Conservation (phyloP, 2,113 vertebrate genomes). For the Benitochromis conjunctus region DNA sequence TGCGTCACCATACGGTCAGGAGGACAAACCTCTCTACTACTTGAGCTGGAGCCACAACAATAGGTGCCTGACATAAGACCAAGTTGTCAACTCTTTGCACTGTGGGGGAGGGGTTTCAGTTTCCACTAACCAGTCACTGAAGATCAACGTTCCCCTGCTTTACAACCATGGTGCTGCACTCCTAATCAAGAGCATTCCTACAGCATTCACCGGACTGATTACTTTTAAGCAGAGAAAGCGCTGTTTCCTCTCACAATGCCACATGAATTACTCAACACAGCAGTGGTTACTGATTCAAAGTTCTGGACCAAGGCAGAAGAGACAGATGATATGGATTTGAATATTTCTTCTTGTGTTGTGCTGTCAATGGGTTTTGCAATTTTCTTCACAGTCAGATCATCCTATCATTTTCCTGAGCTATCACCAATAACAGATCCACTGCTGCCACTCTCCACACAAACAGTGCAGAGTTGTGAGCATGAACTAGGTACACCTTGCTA, state of each 20-base stretch:
- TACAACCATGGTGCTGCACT: background rate
- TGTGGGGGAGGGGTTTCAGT: background rate
- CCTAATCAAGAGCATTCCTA: background rate
- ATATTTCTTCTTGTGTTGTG: background rate
- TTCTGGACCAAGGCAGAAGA: background rate
- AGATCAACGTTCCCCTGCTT: background rate
- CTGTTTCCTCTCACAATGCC: background rate
- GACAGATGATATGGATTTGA: background rate
- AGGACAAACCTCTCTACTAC: background rate
- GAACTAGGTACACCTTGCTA: background rate
- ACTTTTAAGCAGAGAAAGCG: background rate
- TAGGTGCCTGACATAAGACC: background rate
- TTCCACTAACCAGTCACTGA: background rate
- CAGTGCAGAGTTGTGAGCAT: background rate
- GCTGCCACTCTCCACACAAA: background rate
- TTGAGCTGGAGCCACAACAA: background rate
- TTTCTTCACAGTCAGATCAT: background rate
- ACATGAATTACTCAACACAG: background rate
- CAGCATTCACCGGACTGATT: background rate
- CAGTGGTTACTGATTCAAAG: background rate
- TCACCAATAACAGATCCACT: background rate
- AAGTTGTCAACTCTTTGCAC: background rate
- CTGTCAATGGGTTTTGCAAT: background rate
- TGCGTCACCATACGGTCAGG: background rate
- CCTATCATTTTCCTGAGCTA: background rate